These are phyloP conservation scores for Pantala flavescens DNA, from an alignment of 1,140 invertebrate species.

Conservation along the genomic window DNA sequence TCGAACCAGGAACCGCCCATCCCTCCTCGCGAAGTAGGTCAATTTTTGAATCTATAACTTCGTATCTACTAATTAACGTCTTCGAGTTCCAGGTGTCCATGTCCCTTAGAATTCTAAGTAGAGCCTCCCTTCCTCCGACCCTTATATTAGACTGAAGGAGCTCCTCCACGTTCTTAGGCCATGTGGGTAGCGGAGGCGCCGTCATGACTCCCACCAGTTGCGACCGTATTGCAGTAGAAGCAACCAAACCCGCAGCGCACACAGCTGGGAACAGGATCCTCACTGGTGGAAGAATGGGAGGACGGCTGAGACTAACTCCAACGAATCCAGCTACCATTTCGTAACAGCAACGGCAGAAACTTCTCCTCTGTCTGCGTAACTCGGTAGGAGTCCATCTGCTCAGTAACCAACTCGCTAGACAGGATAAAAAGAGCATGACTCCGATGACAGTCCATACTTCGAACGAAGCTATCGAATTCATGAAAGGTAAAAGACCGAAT, in stretches of 20 bases:
- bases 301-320: neutral
- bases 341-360: neutral
- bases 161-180: neutral
- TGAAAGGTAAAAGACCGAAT: neutral
- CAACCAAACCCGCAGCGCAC: neutral
- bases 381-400: neutral
- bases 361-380: neutral
- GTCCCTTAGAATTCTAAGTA: neutral
- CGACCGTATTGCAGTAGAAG: neutral
- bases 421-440: neutral
- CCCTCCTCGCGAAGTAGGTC: neutral
- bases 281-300: neutral
- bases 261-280: neutral
- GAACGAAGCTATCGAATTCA: neutral
- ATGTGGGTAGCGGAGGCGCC: neutral
- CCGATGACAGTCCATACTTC: neutral
- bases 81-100: neutral
- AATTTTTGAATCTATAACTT: neutral
- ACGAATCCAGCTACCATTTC: neutral
- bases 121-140: neutral
- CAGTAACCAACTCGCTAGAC: neutral
- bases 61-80: neutral
- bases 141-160: neutral
- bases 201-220: neutral
- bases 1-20: neutral